Base-by-base conservation (phyloP, 2,888 invertebrate genomes). In the Piscicola geometra region DNA sequence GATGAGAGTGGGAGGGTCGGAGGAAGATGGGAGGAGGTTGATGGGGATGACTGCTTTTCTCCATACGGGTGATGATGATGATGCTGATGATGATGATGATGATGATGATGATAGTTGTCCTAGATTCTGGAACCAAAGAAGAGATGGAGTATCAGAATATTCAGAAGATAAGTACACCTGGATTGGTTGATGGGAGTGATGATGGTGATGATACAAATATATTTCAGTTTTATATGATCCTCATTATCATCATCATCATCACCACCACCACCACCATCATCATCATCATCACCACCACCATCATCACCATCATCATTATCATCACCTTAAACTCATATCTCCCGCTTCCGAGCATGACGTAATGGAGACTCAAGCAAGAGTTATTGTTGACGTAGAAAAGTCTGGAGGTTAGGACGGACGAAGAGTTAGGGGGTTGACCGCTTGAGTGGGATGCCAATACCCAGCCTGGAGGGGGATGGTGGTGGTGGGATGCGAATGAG, bases 381-480 rank as follows among this genome's bases (percentile, higher is more conserved):
- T 56, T 21, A 15, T 56, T 5, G 25, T 9, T 25, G n/a, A 56
- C 15, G n/a, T 5, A 5, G 25, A 56, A 21, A 21, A n/a, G 25
- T 21, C 5, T 5, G 21, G 60, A 18, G 60, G 21, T 18, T 3
- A 21, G 3, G 25, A 56, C n/a, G 60, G 60, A 56, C 3, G 60
- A 56, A 56, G n/a, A 56, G 25, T 56, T 56, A 25, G 12, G 5
- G 25, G 25, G 25, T 56, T 56, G 60, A 25, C 60, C n/a, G 3
- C 3, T 15, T 21, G 60, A 56, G 3, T 56, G 60, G 5, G 12
- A 15, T 18, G 25, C 5, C n/a, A 56, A 56, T 5, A 56, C 60
- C 60, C 60, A 56, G 3, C 60, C 60, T 56, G 41, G 41, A 41
- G 41, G 41, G 41, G 41, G 41, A n/a, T n/a, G n/a, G n/a, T n/a